phyloP scores from a whole-genome alignment of 2,888 invertebrate genomes.

The Pollenia labialis region DNA sequence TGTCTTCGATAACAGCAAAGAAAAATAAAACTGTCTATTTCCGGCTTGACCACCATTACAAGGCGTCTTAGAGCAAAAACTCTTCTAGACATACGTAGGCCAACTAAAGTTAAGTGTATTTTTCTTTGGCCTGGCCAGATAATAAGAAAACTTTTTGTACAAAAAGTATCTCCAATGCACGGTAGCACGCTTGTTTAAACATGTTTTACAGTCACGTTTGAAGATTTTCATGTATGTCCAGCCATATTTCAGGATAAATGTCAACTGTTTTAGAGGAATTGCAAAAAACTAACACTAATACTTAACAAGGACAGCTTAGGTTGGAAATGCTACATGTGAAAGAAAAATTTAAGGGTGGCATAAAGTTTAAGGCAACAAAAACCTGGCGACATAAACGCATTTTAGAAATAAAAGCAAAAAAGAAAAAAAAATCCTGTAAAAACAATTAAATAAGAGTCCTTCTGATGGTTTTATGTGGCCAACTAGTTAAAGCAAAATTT shows the following conservation, averaged over 20 bases:
- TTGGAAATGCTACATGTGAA: neutral
- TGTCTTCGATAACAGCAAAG: slow-evolving; percentile 42
- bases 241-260: slow-evolving; percentile 80
- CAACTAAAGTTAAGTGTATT: slow-evolving; percentile 44
- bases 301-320: slow-evolving; percentile 36
- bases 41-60: slow-evolving; percentile 56
- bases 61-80: slow-evolving; percentile 51
- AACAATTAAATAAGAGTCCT: too few species aligned
- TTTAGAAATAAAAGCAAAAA: neutral
- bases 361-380: slow-evolving; percentile 13
- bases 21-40: slow-evolving; percentile 55
- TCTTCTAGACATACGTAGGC: slow-evolving; percentile 50
- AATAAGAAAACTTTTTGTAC: slow-evolving; percentile 5
- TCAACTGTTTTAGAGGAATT: slow-evolving; percentile 68
- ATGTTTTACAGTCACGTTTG: slow-evolving; percentile 75
- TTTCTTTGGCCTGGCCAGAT: slow-evolving; percentile 19
- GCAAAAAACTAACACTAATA: slow-evolving; percentile 25
- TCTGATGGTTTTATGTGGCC: too few species aligned
- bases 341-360: slow-evolving; percentile 11
- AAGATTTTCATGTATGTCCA: slow-evolving; percentile 78
- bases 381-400: slow-evolving; percentile 56
- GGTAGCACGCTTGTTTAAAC: slow-evolving; percentile 56
- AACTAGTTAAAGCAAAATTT: neutral
- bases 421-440: too few species aligned
- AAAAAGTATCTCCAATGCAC: slow-evolving; percentile 24